Conservation (phyloP, 2,113 vertebrate species). For the Ammodytes dubius region DNA sequence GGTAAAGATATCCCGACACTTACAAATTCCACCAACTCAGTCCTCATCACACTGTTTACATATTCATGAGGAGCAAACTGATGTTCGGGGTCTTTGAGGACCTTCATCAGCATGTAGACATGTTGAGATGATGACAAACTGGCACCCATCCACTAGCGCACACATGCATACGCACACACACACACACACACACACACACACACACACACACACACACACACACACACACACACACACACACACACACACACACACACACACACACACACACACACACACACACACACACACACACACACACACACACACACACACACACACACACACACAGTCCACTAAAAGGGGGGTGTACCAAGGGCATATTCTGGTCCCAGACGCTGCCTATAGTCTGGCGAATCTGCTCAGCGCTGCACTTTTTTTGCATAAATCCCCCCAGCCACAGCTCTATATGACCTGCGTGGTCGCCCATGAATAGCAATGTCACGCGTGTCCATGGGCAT, state of each 20-base stretch:
- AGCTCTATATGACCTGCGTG: conserved; percentile 69
- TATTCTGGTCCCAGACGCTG: conserved; percentile 60
- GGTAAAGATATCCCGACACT: conserved; percentile 47
- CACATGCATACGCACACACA: neutral
- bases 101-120: conserved; percentile 61
- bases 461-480: conserved; percentile 82
- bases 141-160: conserved; percentile 9
- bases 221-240: conserved; percentile 1
- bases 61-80: conserved; percentile 62
- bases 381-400: conserved; percentile 61
- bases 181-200: neutral
- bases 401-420: conserved; percentile 66
- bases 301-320: neutral
- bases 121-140: conserved; percentile 67
- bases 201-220: neutral
- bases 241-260: neutral
- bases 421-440: conserved; percentile 69
- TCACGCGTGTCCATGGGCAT: conserved; percentile 56
- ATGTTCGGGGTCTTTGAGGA: conserved; percentile 50
- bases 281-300: neutral
- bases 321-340: conserved; percentile 32
- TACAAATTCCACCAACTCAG: conserved; percentile 34
- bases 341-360: conserved; percentile 73
- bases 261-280: neutral
- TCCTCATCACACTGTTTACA: conserved; percentile 47